phyloP scores from a whole-genome alignment of 2,113 vertebrate genomes.

The Leucosticte australis region DNA sequence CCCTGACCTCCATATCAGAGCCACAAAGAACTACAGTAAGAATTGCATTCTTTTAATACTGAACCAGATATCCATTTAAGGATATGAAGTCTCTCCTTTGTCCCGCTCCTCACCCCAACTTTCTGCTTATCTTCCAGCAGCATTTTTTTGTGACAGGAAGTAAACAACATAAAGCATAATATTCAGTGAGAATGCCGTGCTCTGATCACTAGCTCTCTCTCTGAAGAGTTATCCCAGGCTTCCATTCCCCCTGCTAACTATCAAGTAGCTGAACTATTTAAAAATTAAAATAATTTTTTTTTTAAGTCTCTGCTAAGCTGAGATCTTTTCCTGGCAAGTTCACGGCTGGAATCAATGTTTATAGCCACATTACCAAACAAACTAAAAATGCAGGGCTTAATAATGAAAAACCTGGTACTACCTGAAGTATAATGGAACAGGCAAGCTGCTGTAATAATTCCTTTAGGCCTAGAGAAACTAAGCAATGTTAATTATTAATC shows the following conservation, averaged over 20 bases:
- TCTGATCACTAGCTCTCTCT: background rate
- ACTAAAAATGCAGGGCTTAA: slow-evolving; percentile 58
- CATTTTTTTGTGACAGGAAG: background rate
- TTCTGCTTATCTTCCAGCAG: background rate
- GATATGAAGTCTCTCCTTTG: background rate
- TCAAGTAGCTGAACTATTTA: slow-evolving; percentile 31
- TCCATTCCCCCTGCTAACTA: background rate
- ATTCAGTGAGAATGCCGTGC: background rate
- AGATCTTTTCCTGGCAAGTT: slow-evolving; percentile 53
- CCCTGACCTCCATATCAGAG: background rate
- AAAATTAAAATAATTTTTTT: background rate
- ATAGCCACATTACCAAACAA: slow-evolving; percentile 56
- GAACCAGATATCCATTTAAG: background rate
- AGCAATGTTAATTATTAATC: slow-evolving; percentile 73
- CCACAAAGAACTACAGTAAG: background rate
- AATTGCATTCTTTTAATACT: background rate
- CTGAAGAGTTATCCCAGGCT: background rate
- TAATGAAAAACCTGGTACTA: slow-evolving; percentile 68
- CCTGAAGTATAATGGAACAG: slow-evolving; percentile 46
- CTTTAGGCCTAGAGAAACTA: slow-evolving; percentile 66
- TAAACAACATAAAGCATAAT: background rate
- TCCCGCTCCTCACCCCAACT: background rate
- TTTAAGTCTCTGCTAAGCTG: slow-evolving; percentile 13
- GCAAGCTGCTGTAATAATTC: slow-evolving; percentile 50
- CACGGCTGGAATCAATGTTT: slow-evolving; percentile 58